Base-by-base conservation (phyloP, 2,888 invertebrate genomes). In the Sinopyrophorus schimmeli region DNA sequence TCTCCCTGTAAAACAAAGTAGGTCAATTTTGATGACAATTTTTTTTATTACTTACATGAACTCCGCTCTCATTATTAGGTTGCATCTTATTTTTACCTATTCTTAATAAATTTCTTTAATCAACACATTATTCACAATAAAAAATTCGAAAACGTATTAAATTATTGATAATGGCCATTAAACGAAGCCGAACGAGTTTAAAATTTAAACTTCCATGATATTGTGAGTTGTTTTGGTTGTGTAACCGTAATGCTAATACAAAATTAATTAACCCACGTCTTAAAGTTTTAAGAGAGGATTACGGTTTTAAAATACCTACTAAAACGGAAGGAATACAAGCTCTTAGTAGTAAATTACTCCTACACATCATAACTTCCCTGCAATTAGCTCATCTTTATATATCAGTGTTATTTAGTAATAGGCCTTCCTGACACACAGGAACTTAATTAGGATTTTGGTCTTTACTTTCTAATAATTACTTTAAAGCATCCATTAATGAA, bases 181-280 rank as follows among this genome's bases (percentile, higher is more conserved):
- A 34, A 43, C 26, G 16, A 26, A 31, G 17, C 9, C 12, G 34
- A 5, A 14, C 9, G 14, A 34, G 31, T 31, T 41, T 21, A 14
- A 31, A 30, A 9, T 28, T 16, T 18, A 23, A 21, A 16, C 21
- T 31, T 30, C 28, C 28, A 15, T 24, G 31, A 39, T 32, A 34
- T 34, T 34, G 11, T 18, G 4, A 15, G 18, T n/a, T n/a, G n/a
- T n/a, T n/a, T 26, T 12, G 26, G 35, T 34, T 17, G 35, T 20
- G 23, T 35, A 20, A 26, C 40, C 34, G 24, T 20, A 53, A 35
- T 44, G 31, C 42, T 40, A 41, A 49, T 53, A 46, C 32, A 53
- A 53, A 53, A 53, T 53, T 53, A 53, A 53, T 53, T 53, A 53
- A 53, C 42, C 38, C 38, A 26, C 39, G 47, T 48, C 47, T 52